Conservation (phyloP, 2,113 vertebrate genomes). For the Macquaria australasica region DNA sequence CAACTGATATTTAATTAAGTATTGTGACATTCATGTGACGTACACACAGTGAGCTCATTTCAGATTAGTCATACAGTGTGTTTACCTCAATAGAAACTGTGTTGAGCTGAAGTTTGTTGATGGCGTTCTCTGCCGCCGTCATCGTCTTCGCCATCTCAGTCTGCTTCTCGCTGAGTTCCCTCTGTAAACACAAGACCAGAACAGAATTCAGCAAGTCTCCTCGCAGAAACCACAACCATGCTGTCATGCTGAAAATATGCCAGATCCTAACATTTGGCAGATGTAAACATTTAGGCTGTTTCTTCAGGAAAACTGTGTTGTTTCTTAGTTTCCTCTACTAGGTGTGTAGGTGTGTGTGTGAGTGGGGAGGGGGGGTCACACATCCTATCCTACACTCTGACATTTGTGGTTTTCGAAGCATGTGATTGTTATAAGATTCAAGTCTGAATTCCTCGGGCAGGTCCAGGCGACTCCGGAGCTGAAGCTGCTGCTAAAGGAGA, state of each 20-base stretch:
- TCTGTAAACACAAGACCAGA: slow-evolving; percentile 69
- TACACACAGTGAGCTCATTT: background rate
- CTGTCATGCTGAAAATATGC: slow-evolving; percentile 4
- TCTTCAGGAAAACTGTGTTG: background rate
- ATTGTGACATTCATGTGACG: slow-evolving; percentile 10
- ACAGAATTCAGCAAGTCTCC: background rate
- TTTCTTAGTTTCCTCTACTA: background rate
- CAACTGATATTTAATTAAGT: accelerated
- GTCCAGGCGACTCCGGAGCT: slow-evolving; percentile 41
- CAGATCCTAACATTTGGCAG: background rate
- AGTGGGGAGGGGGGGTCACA: accelerated
- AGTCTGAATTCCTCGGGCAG: slow-evolving; percentile 69
- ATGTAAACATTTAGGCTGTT: slow-evolving; percentile 5
- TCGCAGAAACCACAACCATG: slow-evolving; percentile 1
- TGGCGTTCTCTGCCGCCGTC: slow-evolving; percentile 85
- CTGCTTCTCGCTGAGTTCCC: slow-evolving; percentile 82
- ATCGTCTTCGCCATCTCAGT: slow-evolving; percentile 81
- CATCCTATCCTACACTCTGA: background rate
- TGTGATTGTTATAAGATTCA: background rate
- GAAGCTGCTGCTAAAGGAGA: background rate
- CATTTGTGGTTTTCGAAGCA: background rate
- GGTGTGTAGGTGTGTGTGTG: too few relatives aligned
- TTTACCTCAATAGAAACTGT: slow-evolving; percentile 86
- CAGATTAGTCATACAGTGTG: background rate
- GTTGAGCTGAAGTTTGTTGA: slow-evolving; percentile 88